Conservation (phyloP, 2,888 invertebrate species). For the Leptinotarsa peninsularis region DNA sequence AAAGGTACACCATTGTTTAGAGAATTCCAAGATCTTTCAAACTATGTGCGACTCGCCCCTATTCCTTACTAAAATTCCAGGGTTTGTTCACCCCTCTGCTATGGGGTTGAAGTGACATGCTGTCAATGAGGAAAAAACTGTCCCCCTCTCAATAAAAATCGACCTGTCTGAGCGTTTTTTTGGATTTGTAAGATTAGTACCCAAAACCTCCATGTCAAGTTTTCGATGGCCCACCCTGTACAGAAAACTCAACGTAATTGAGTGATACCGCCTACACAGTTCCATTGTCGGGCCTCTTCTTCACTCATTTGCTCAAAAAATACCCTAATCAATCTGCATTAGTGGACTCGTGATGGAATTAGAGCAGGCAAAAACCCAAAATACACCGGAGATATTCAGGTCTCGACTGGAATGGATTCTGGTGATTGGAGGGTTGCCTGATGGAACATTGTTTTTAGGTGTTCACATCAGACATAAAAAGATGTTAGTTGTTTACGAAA, state of each 20-base stretch:
- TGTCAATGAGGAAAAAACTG: too few species aligned
- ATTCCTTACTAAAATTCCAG: too few species aligned
- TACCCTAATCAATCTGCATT: slow-evolving; percentile 5
- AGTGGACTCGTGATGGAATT: slow-evolving; percentile 3
- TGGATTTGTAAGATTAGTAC: too few species aligned
- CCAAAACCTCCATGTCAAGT: too few species aligned
- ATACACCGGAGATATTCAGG: neutral
- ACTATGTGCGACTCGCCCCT: too few species aligned
- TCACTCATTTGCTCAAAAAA: neutral
- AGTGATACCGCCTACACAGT: neutral
- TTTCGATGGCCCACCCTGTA: too few species aligned
- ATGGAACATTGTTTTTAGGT: neutral
- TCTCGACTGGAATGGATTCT: neutral
- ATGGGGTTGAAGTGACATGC: too few species aligned
- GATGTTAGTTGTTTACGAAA: neutral
- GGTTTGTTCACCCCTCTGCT: too few species aligned
- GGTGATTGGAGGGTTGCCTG: neutral
- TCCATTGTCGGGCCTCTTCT: neutral
- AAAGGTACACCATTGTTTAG: too few species aligned
- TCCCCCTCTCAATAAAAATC: too few species aligned
- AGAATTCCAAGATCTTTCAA: too few species aligned
- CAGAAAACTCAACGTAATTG: neutral
- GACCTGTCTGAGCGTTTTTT: too few species aligned
- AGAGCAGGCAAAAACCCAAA: neutral
- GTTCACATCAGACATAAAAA: neutral